A percentile compares a stretch with the other conserved stretches of the same genome.
phyloP scores from a whole-genome alignment of 2,113 vertebrate species.

The Hirundichthys speculiger region DNA sequence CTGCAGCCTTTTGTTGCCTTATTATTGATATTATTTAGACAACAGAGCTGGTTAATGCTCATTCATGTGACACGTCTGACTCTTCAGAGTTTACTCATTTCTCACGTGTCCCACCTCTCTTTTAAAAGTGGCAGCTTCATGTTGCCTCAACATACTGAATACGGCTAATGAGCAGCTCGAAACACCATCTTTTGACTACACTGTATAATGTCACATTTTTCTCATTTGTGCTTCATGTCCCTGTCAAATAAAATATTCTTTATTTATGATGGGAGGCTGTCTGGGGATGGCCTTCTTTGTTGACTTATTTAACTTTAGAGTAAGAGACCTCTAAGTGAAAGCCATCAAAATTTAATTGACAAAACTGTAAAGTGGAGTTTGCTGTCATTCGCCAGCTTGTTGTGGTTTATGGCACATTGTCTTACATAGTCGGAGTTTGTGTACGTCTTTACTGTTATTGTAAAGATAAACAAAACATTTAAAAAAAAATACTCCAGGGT shows the following conservation, averaged over 20 bases:
- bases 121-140: not conserved
- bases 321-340: constrained; percentile 8
- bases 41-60: not conserved
- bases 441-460: not conserved
- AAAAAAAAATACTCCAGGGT: no score
- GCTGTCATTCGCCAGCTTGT: constrained; percentile 30
- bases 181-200: constrained; percentile 36
- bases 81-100: not conserved
- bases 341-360: constrained; percentile 49
- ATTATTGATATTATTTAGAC: not conserved
- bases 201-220: constrained; percentile 20
- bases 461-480: no score
- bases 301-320: constrained; percentile 33
- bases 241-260: constrained; percentile 19
- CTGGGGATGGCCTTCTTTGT: constrained; percentile 5
- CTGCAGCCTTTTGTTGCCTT: no score
- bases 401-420: constrained; percentile 4
- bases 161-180: constrained; percentile 28
- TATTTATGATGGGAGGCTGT: constrained; percentile 41
- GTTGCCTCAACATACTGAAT: constrained; percentile 23
- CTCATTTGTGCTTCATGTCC: not conserved
- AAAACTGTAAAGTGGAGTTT: constrained; percentile 40
- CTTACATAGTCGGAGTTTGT: not conserved
- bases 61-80: constrained; percentile 5
- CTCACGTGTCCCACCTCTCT: not conserved